Evolutionary conservation across 2,888 invertebrate species (phyloP), one percentile per base, ranked within the genome.

Genomic region (Lasioglossum leucozonium): DNA sequence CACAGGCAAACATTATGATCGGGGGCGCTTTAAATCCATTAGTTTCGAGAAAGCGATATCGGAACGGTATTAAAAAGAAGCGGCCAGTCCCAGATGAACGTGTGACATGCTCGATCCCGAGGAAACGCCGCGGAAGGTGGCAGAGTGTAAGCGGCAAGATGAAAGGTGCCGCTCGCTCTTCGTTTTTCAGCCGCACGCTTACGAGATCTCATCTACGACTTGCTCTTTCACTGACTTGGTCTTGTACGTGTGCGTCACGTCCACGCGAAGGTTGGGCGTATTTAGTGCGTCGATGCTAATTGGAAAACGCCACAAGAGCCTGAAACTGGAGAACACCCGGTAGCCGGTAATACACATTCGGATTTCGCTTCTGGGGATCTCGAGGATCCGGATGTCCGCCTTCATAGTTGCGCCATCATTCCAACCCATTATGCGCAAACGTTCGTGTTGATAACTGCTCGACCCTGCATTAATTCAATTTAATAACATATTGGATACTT

Each of bases 281-380:
- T 86, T 92, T 92, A 91, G 90, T 90, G 85, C 75, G 58, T 55
- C 58, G 73, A 58, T 81, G 91, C 86, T 92, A 92, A 92, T 91
- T 91, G 87, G 72, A 77, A 88, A 84, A 84, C 71, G 75, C 81
- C 84, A 86, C 74, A 86, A 84, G 78, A 81, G 69, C 55, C 62
- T 44, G 75, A 74, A 88, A 83, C 76, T 72, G 76, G 72, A 79
- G 84, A 88, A 89, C 85, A 87, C 89, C 89, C 89, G 89, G 89
- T 89, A 89, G 89, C 88, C 37, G 4, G 37, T 75, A 34, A 42
- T 72, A 40, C 18, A 76, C 58, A 67, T 72, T 72, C 47, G 58
- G 71, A 80, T 73, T 79, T 81, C 77, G 67, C 8, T 22, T 79
- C 79, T 42, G 72, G 62, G 42, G 26, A 22, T 34, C 26, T 42